Conservation (phyloP, 2,113 vertebrate species). For the Lamprologus lemairii region DNA sequence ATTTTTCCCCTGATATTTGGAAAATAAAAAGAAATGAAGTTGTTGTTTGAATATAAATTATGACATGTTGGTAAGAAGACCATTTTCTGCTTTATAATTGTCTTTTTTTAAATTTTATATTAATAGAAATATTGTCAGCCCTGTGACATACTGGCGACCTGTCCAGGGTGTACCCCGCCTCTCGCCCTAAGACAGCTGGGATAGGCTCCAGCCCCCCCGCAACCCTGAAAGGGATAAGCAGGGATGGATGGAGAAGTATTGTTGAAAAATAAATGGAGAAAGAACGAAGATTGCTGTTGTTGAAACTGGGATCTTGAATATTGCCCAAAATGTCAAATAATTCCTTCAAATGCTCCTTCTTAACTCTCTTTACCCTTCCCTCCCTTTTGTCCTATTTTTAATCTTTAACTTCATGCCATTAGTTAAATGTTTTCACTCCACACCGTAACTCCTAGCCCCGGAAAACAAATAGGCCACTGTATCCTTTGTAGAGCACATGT, state of each 20-base stretch:
- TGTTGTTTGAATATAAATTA: background rate
- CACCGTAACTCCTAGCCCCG: background rate
- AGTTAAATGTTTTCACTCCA: constrained; percentile 22
- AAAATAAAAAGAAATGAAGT: background rate
- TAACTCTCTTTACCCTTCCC: background rate
- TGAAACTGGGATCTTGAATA: background rate
- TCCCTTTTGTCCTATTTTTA: background rate
- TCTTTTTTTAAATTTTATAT: background rate
- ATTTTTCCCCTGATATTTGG: background rate
- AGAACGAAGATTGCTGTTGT: background rate
- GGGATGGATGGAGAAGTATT: background rate
- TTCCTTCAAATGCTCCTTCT: background rate
- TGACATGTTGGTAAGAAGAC: background rate
- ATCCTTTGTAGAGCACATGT: constrained; percentile 8
- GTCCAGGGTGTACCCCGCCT: background rate
- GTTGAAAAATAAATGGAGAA: background rate
- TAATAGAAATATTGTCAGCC: background rate
- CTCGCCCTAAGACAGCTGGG: background rate
- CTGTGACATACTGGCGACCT: background rate
- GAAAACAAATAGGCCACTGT: constrained; percentile 42
- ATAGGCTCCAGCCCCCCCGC: background rate
- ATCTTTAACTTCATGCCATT: background rate
- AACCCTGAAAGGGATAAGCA: background rate
- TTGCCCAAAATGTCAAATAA: background rate
- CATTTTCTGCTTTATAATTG: background rate